Evolutionary conservation across 2,888 invertebrate genomes (phyloP).

Genomic region (Andrena bicolor): DNA sequence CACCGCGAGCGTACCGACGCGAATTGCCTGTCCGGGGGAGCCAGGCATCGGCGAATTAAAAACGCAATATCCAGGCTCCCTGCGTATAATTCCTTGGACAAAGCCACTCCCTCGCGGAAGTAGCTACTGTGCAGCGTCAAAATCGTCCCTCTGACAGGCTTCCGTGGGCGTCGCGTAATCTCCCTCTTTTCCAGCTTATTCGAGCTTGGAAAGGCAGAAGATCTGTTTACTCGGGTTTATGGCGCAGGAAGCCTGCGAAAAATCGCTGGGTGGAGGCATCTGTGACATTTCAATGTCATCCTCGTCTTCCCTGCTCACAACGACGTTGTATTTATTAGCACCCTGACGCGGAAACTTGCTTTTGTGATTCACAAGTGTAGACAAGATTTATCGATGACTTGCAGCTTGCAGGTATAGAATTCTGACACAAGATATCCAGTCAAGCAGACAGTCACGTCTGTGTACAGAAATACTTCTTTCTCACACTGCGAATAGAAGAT

Average conservation of each 20-base stretch:
- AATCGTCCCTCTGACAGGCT: conserved; percentile 16
- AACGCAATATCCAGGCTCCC: not conserved
- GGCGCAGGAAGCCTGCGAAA: not conserved
- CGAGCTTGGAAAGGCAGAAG: conserved; percentile 6
- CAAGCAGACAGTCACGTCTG: too few species aligned
- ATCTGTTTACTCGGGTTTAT: not conserved
- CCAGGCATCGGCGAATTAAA: conserved; percentile 2
- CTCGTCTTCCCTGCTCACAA: not conserved
- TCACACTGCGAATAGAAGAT: too few species aligned
- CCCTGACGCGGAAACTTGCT: too few species aligned
- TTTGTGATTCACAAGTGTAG: too few species aligned
- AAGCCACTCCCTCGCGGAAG: not conserved
- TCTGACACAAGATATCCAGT: too few species aligned
- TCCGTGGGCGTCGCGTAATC: conserved; percentile 17
- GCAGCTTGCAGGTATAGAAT: too few species aligned
- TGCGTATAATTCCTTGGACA: not conserved
- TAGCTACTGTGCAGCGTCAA: conserved; percentile 23
- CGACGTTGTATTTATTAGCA: not conserved
- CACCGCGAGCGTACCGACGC: not conserved
- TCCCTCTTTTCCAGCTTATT: not conserved
- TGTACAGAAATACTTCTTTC: too few species aligned
- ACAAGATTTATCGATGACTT: too few species aligned
- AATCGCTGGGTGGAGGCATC: not conserved
- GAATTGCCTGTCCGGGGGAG: too few species aligned
- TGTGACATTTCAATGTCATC: not conserved